phyloP scores from a whole-genome alignment of 2,888 invertebrate genomes.

The Cephus rjabovi region DNA sequence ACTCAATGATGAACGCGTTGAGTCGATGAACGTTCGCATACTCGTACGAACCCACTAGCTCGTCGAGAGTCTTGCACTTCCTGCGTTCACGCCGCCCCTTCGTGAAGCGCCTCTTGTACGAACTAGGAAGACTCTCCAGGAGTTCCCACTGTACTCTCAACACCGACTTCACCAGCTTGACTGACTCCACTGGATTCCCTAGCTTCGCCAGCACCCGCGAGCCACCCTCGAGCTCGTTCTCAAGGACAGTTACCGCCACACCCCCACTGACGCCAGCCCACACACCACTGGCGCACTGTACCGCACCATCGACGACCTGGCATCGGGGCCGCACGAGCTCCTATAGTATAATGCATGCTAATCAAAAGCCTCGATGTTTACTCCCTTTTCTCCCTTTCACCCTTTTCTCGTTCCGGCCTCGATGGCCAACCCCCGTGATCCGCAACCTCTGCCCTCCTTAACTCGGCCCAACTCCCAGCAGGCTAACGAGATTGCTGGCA shows the following conservation, averaged over 20 bases:
- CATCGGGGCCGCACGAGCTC: conserved; percentile 10
- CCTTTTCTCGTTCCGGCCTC: neutral
- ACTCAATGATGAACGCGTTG: conserved; percentile 59
- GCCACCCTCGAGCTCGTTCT: neutral
- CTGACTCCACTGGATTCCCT: no score
- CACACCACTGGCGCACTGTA: no score
- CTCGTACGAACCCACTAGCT: no score
- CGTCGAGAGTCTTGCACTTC: no score
- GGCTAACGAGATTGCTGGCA: neutral
- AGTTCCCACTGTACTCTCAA: no score
- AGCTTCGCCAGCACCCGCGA: no score
- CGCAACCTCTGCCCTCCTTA: neutral
- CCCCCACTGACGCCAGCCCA: neutral
- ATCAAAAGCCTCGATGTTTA: conserved; percentile 17
- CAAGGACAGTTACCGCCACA: conserved; percentile 15
- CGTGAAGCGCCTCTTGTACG: no score
- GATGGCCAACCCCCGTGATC: neutral
- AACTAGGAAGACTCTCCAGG: no score
- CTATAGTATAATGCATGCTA: conserved; percentile 37
- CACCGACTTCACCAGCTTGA: no score
- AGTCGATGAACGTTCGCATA: no score
- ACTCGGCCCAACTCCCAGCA: neutral
- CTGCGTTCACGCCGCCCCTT: no score
- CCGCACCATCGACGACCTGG: conserved; percentile 16
- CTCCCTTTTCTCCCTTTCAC: conserved; percentile 1